A percentile compares a stretch with the other conserved stretches of the same genome.
Evolutionary conservation across 1,140 invertebrate species (phyloP).

Genomic region (Lycorma delicatula): DNA sequence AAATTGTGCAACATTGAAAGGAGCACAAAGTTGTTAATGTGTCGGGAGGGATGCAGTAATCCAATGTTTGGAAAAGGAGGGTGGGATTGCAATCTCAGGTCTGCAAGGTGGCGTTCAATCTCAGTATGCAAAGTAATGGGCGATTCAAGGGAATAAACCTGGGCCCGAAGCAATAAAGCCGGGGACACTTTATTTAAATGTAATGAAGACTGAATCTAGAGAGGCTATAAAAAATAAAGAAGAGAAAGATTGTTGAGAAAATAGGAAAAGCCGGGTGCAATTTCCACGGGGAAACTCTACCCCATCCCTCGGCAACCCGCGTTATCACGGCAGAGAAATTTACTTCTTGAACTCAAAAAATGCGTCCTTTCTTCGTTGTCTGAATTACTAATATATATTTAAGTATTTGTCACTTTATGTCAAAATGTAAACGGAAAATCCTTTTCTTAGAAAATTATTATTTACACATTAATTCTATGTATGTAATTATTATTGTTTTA

Average conservation of each 20-base stretch:
- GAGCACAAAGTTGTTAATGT: neutral
- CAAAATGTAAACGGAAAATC: too few species aligned
- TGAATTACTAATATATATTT: too few species aligned
- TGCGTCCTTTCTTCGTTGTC: too few species aligned
- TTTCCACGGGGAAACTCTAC: too few species aligned
- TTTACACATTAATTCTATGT: too few species aligned
- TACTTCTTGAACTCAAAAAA: too few species aligned
- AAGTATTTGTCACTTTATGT: too few species aligned
- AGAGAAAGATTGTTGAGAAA: conserved; percentile 6
- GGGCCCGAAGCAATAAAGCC: conserved; percentile 4
- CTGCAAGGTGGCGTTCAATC: neutral
- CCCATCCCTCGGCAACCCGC: too few species aligned
- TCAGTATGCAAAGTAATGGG: conserved; percentile 6
- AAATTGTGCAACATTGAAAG: conserved; percentile 7
- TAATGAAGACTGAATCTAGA: conserved; percentile 1
- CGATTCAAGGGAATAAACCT: neutral
- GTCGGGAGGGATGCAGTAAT: neutral
- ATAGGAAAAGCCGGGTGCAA: neutral
- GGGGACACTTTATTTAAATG: conserved; percentile 6
- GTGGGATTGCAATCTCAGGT: neutral
- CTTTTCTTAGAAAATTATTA: too few species aligned
- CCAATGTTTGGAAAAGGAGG: too few species aligned
- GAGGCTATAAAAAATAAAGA: conserved; percentile 4
- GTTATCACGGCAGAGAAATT: too few species aligned
- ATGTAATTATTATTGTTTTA: too few species aligned